Evolutionary conservation across 1,140 invertebrate genomes (phyloP), one percentile per base, ranked within the genome.

Genomic region (Phymorhynchus buccinoides): DNA sequence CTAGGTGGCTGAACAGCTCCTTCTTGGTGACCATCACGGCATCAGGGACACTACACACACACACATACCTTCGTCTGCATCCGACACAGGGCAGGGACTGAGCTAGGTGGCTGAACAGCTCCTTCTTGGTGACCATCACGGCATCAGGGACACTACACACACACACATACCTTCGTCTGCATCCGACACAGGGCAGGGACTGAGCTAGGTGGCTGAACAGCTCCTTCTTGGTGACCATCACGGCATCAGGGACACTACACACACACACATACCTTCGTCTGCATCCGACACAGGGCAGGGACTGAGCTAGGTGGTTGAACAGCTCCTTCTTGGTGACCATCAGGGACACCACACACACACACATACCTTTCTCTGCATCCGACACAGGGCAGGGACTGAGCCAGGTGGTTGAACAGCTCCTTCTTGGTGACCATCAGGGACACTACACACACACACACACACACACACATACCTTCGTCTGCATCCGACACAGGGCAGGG

Each of bases 271-370:
- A 97, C 97, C 96, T 97, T 95, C 96, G 95, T 88, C 97, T 95
- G 93, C 97, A 98, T 77, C 97, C 97, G 91, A 98, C 96, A 95
- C 97, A 98, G 81, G 97, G 97, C 90, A 98, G 97, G 91, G 96
- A 96, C 94, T 97, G 96, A 93, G 96, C 96, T 80, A 98, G 94
- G 90, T 97, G 96, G 88, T 95, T 95, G 89, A 97, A 95, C 84
- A 98, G 95, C 93, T 97, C 96, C 88, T 96, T 95, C 89, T 95
- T 96, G n/a, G 96, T 96, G 62, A 97, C 97, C 94, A 96, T 95
- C 87, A 98, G 95, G 27, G 97, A 96, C 86, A 95, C 94, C 89
- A 96, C 96, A n/a, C n/a, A n/a, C n/a, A n/a, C n/a, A n/a, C n/a
- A 52, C 73, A 41, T 94, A 97, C 97, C 96, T 97, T 95, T 96